phyloP scores from a whole-genome alignment of 2,113 vertebrate species.

The Malurus melanocephalus region DNA sequence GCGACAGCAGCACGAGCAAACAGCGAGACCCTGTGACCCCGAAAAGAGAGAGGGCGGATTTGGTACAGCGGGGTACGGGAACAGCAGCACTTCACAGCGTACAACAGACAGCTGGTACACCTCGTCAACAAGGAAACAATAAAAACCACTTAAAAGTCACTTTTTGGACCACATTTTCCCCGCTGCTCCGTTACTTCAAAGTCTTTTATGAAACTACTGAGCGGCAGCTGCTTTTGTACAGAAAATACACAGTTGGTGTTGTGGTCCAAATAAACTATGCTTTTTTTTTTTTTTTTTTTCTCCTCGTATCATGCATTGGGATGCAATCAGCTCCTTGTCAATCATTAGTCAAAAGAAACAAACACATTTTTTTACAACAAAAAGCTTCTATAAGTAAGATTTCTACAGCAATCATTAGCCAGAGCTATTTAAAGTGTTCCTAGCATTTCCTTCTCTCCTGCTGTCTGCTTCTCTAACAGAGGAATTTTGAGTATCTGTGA shows the following conservation, averaged over 20 bases:
- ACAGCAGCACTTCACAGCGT: conserved; percentile 11
- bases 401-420: conserved; percentile 33
- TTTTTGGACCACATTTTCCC: background rate
- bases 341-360: conserved; percentile 42
- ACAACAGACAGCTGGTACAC: background rate
- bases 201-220: background rate
- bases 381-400: conserved; percentile 23
- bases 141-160: background rate
- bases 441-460: conserved; percentile 15
- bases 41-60: background rate
- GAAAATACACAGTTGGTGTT: background rate
- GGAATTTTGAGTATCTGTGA: conserved; percentile 18
- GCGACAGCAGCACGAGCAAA: background rate
- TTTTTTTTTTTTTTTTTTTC: background rate
- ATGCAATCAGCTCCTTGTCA: conserved; percentile 50
- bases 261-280: conserved; percentile 58
- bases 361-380: conserved; percentile 25
- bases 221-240: background rate
- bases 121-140: background rate
- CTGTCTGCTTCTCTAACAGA: background rate
- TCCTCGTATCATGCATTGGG: conserved; percentile 48
- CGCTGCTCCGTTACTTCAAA: background rate
- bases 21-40: background rate
- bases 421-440: conserved; percentile 36
- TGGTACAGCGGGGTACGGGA: conserved; percentile 23